Percentiles rank a stretch among this genome's conserved stretches.
Conservation (phyloP, 2,888 invertebrate species). For the Phyto melanocephala region DNA sequence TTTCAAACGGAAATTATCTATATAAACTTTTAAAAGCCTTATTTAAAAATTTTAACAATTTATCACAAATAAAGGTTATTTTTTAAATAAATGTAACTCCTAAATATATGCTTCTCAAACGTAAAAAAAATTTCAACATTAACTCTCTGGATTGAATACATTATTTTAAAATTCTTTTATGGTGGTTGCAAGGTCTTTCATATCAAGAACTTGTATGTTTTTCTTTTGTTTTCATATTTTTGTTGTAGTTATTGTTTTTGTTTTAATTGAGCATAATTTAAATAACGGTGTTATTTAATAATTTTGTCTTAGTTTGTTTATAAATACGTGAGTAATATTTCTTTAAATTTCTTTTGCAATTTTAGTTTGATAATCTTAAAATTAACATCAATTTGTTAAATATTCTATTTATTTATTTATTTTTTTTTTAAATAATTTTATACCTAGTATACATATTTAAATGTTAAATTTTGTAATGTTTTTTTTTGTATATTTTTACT, state of each 20-base stretch:
- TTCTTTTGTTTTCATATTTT: background rate
- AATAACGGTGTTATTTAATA: background rate
- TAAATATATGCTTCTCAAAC: background rate
- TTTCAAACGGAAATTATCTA: no score
- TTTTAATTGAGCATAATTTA: conserved; percentile 44
- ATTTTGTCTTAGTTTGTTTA: background rate
- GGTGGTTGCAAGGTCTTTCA: no score
- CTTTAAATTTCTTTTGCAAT: background rate
- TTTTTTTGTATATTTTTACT: no score
- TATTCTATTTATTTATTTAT: background rate
- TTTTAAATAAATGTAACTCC: background rate
- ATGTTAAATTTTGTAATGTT: no score
- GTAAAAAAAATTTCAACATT: background rate
- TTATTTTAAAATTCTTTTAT: background rate
- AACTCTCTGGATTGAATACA: background rate
- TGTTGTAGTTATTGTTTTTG: background rate
- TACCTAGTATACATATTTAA: background rate
- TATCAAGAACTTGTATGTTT: no score
- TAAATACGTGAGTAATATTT: background rate
- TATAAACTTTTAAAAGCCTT: no score
- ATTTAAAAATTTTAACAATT: no score
- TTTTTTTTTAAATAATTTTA: background rate
- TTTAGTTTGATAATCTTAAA: conserved; percentile 20
- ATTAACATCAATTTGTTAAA: conserved; percentile 38
- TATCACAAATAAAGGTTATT: no score